Evolutionary conservation across 2,888 invertebrate species (phyloP).

Genomic region (Clanis bilineata): DNA sequence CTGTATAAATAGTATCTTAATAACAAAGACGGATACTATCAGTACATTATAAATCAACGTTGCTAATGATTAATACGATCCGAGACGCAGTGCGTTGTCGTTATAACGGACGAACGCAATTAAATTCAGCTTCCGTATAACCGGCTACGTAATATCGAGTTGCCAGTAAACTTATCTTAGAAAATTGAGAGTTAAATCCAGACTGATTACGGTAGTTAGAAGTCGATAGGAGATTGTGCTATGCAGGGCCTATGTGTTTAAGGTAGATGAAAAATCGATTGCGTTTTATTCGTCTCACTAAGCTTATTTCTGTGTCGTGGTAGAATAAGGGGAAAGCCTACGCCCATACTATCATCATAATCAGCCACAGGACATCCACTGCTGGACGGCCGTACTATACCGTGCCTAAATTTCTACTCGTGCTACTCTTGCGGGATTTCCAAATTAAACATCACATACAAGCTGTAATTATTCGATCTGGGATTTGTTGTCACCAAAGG

Average conservation of each 20-base stretch:
- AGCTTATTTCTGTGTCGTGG: too few relatives aligned
- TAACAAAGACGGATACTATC: constrained; percentile 20
- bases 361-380: too few relatives aligned
- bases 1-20: background rate
- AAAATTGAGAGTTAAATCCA: constrained; percentile 6
- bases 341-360: too few relatives aligned
- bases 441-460: too few relatives aligned
- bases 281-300: background rate
- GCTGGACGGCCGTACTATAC: too few relatives aligned
- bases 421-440: too few relatives aligned
- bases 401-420: too few relatives aligned
- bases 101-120: constrained; percentile 77
- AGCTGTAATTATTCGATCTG: too few relatives aligned
- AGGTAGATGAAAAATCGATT: background rate
- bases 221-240: background rate
- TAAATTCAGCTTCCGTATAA: constrained; percentile 74
- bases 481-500: too few relatives aligned
- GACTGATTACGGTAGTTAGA: constrained; percentile 5
- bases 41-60: constrained; percentile 77
- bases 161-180: constrained; percentile 26
- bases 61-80: constrained; percentile 70
- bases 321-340: too few relatives aligned
- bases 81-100: constrained; percentile 62
- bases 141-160: background rate
- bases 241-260: background rate